A percentile compares a stretch with the other conserved stretches of the same genome.
These are phyloP conservation scores for Motacilla alba DNA, from an alignment of 2,113 vertebrate genomes.

Conservation along the genomic window DNA sequence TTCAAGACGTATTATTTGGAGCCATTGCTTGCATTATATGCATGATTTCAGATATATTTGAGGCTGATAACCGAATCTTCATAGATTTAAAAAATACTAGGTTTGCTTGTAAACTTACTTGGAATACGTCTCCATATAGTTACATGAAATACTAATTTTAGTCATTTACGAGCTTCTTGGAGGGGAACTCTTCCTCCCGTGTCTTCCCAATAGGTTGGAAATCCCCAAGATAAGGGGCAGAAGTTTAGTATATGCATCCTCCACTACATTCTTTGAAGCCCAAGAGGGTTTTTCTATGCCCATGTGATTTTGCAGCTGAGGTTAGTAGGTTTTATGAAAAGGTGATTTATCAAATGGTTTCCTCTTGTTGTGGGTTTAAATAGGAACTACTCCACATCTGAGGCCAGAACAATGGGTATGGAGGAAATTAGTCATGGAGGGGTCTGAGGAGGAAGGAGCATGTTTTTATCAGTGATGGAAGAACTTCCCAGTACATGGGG, in stretches of 20 bases:
- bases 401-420: slow-evolving; percentile 45
- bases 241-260: background rate
- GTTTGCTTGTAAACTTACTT: background rate
- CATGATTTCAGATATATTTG: background rate
- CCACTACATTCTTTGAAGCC: background rate
- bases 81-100: background rate
- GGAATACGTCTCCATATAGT: background rate
- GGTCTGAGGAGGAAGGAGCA: slow-evolving; percentile 30
- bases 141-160: background rate
- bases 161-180: background rate
- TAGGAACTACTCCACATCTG: slow-evolving; percentile 28
- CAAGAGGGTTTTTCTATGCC: background rate
- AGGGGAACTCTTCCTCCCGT: background rate
- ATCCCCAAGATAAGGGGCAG: background rate
- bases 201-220: background rate
- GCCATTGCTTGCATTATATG: background rate
- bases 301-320: background rate
- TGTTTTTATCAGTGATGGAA: slow-evolving; percentile 34
- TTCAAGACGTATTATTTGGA: background rate
- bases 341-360: slow-evolving; percentile 42
- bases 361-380: slow-evolving; percentile 42
- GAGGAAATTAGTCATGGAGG: slow-evolving; percentile 60
- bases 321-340: background rate
- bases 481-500: slow-evolving; percentile 1
- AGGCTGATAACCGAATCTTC: background rate